phyloP scores from a whole-genome alignment of 1,140 invertebrate genomes.

The Venustaconcha ellipsiformis region DNA sequence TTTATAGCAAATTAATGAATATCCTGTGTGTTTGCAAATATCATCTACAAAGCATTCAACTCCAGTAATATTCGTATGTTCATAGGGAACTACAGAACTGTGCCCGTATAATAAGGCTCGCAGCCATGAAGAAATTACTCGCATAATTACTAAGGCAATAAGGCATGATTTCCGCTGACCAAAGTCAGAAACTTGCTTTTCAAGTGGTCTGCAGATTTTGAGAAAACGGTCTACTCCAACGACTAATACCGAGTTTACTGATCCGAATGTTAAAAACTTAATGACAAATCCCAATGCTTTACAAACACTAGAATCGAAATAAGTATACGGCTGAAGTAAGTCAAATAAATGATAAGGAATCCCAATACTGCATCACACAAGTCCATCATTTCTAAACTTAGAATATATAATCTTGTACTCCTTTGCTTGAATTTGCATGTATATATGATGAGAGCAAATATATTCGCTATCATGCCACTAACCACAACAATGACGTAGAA shows the following conservation, averaged over 20 bases:
- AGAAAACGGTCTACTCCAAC: constrained; percentile 47
- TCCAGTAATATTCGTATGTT: constrained; percentile 1
- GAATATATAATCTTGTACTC: constrained; percentile 44
- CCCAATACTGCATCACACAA: constrained; percentile 40
- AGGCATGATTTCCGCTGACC: constrained; percentile 27
- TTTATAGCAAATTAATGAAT: neutral
- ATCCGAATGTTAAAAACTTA: constrained; percentile 36
- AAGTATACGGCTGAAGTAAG: constrained; percentile 39
- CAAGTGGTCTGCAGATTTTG: constrained; percentile 44
- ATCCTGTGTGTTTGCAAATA: neutral
- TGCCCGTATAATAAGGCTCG: constrained; percentile 23
- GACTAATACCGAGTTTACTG: constrained; percentile 39
- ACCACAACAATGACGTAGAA: constrained; percentile 34
- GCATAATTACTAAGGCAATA: constrained; percentile 2
- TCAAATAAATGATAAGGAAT: constrained; percentile 49
- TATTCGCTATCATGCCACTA: constrained; percentile 40
- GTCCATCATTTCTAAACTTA: constrained; percentile 42
- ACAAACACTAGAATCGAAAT: constrained; percentile 28
- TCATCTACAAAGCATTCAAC: constrained; percentile 28
- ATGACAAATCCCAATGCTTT: constrained; percentile 38
- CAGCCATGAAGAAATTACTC: constrained; percentile 13
- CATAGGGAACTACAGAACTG: neutral
- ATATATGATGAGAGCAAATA: constrained; percentile 41
- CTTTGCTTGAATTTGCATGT: constrained; percentile 26
- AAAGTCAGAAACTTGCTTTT: constrained; percentile 38